Evolutionary conservation across 1,140 invertebrate species (phyloP).

Genomic region (Hydropsyche tenuis): DNA sequence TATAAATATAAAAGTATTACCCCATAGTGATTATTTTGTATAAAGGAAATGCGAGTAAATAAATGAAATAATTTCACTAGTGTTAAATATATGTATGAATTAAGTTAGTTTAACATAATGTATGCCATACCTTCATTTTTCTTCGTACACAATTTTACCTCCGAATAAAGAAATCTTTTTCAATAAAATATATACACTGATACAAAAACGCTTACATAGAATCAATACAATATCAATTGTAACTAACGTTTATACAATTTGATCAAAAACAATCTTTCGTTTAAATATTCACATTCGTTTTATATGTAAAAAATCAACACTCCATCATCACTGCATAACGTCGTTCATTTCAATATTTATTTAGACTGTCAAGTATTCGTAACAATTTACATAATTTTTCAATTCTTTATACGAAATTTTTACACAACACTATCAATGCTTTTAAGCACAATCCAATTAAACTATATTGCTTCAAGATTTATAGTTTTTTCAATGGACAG

Average conservation of each 20-base stretch:
- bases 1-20: not conserved
- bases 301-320: not conserved
- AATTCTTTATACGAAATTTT: not conserved
- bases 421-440: conserved; percentile 11
- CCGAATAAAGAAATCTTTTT: not conserved
- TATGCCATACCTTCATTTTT: not conserved
- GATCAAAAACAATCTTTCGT: not conserved
- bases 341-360: not conserved
- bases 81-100: conserved; percentile 1
- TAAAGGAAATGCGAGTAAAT: not conserved
- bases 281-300: conserved; percentile 2
- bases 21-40: not conserved
- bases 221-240: not conserved
- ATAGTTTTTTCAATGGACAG: not conserved
- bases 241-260: not conserved
- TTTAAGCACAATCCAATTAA: not conserved
- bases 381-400: not conserved
- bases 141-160: too few relatives aligned
- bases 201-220: conserved; percentile 19
- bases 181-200: conserved; percentile 21
- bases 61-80: not conserved
- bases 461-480: too few relatives aligned
- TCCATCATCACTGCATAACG: not conserved
- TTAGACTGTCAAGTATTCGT: not conserved
- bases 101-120: not conserved